phyloP scores from a whole-genome alignment of 1,140 invertebrate genomes.

The Papilio dardanus region DNA sequence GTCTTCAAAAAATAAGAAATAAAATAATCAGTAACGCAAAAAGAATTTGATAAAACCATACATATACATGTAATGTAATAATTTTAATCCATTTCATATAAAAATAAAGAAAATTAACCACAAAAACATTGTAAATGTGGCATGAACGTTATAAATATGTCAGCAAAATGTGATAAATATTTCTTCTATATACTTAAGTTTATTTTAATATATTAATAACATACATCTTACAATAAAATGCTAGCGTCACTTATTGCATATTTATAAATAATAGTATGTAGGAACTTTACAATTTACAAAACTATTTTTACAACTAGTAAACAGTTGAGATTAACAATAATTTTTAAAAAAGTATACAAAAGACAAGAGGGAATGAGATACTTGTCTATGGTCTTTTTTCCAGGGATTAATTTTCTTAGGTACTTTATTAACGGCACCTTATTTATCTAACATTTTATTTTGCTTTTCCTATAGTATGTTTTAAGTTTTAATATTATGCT shows the following conservation, averaged over 20 bases:
- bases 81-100: not conserved
- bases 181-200: not conserved
- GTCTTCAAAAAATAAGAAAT: not conserved
- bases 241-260: not conserved
- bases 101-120: slow-evolving; percentile 2
- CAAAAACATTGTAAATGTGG: not conserved
- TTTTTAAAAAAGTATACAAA: not conserved
- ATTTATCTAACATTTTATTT: not conserved
- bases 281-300: slow-evolving; percentile 50
- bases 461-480: not conserved
- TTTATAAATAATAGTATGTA: slow-evolving; percentile 49
- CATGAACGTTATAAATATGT: not conserved
- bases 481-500: too few species aligned
- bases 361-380: not conserved
- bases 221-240: slow-evolving; percentile 25
- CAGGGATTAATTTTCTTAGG: not conserved
- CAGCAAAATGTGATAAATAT: not conserved
- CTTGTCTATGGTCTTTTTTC: not conserved
- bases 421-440: not conserved
- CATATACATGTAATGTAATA: slow-evolving; percentile 2
- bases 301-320: slow-evolving; percentile 29
- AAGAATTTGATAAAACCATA: slow-evolving; percentile 1
- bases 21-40: too few species aligned
- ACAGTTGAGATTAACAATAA: slow-evolving; percentile 21
- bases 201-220: slow-evolving; percentile 30